Evolutionary conservation across 2,113 vertebrate species (phyloP).

Genomic region (Actenoides hombroni): DNA sequence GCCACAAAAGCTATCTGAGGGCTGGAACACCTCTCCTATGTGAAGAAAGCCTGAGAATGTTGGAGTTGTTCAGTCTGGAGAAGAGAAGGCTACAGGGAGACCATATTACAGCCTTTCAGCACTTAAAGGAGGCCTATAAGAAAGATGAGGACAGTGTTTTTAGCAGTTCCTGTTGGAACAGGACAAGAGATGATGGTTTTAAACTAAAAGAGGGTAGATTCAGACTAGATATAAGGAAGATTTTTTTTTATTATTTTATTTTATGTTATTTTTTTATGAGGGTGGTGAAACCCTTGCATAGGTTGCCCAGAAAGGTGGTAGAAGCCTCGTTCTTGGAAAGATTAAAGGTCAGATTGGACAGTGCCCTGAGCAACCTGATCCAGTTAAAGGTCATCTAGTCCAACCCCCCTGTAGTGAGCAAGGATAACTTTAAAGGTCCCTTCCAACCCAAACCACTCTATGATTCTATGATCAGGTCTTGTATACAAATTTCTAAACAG

Average conservation of each 20-base stretch:
- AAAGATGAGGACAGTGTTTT: neutral
- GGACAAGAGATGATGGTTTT: neutral
- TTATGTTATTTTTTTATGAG: neutral
- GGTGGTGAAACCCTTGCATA: neutral
- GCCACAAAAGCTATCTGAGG: neutral
- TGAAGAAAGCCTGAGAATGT: neutral
- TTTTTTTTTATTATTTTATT: too few relatives aligned
- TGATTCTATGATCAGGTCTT: neutral
- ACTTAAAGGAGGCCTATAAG: neutral
- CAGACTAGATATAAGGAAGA: neutral
- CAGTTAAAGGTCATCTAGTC: neutral
- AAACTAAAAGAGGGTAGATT: neutral
- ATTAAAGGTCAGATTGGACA: neutral
- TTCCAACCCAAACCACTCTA: neutral
- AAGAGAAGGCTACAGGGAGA: neutral
- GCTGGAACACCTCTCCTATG: rapidly evolving
- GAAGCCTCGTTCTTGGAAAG: neutral
- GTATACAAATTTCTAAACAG: neutral
- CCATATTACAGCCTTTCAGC: neutral
- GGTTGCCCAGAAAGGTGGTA: neutral
- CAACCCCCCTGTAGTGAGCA: too few relatives aligned
- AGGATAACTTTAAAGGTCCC: neutral
- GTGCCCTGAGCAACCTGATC: neutral
- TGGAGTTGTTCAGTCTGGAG: neutral
- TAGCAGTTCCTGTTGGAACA: neutral